Percentiles rank a stretch among this genome's conserved stretches.
phyloP scores from a whole-genome alignment of 2,888 invertebrate genomes.

The Tanytarsus gracilentus region DNA sequence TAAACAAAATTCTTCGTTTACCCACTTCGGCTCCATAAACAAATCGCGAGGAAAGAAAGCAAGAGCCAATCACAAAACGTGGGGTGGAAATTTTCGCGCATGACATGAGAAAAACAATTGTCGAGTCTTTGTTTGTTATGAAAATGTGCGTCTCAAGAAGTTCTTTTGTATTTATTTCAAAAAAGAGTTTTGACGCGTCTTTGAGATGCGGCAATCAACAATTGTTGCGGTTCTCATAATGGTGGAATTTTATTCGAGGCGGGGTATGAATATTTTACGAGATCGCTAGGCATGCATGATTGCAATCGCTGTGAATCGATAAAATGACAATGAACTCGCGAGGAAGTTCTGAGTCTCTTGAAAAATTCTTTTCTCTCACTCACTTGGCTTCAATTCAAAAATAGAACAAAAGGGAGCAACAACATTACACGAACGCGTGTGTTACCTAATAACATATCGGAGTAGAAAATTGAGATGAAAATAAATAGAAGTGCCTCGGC shows the following conservation, averaged over 20 bases:
- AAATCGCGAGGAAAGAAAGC: background rate
- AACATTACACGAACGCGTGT: background rate
- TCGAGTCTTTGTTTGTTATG: background rate
- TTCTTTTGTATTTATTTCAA: background rate
- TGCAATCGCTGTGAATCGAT: background rate
- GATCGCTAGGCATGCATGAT: background rate
- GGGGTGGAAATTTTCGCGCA: slow-evolving; percentile 18
- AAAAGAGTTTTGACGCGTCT: background rate
- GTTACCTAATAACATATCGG: slow-evolving; percentile 12
- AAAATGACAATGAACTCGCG: background rate
- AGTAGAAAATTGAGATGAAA: background rate
- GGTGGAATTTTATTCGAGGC: too few species aligned
- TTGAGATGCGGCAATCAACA: background rate
- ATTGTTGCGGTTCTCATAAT: background rate
- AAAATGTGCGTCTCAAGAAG: too few species aligned
- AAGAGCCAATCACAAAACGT: slow-evolving; percentile 13
- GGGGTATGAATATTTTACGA: too few species aligned
- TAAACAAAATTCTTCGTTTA: background rate
- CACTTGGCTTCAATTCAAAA: slow-evolving; percentile 3
- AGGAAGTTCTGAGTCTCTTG: too few species aligned
- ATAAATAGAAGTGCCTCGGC: too few species aligned
- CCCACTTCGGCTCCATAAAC: slow-evolving; percentile 11
- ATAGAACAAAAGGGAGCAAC: slow-evolving; percentile 7
- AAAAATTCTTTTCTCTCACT: background rate
- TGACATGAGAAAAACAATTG: slow-evolving; percentile 26